Base-by-base conservation (phyloP, 2,888 invertebrate species). In the Sesia bembeciformis region DNA sequence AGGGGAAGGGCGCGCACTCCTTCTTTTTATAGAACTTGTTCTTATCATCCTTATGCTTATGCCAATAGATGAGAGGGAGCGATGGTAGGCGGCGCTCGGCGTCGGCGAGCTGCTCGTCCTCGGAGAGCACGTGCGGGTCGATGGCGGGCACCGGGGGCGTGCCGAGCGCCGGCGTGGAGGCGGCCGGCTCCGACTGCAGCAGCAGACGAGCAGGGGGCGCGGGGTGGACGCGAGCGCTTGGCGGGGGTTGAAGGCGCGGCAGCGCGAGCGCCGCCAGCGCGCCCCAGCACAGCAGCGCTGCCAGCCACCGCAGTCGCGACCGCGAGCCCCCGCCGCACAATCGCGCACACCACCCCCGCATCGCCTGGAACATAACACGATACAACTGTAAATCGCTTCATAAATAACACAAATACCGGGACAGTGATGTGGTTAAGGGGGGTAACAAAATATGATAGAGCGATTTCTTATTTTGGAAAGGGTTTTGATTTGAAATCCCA, bases 61-160 rank as follows among this genome's bases (percentile, higher is more conserved):
- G 94, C 96, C 96, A 97, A 80, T 96, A 96, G 56, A 93, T 92
- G 52, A 96, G 93, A 3, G 97, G 97, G 49, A 97, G 89, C 64
- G 95, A 96, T 4, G 97, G 96, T 72, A 96, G 91, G 46, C 94
- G 91, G 7, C 93, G 91, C 77, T 95, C 95, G 56, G 96, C 94
- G 72, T 96, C 95, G 56, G 92, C 92, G 53, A 95, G 93, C 61
- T 95, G 88, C 75, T 94, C 93, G 55, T 94, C 94, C 74, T 97
- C 96, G 53, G 92, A 90, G 55, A 81, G 78, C 58, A 78, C 78
- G 64, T 84, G 78, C 58, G 79, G 61, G 75, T 83, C 81, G 8
- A 67, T 62, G 57, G 67, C 65, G 55, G 65, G 68, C 53, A 59
- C 74, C 70, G 64, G 72, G 66, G 64, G 74, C 4, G 76, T 61